Percentiles rank a stretch among this genome's conserved stretches.
These are phyloP conservation scores for Stegodyphus mimosarum DNA, from an alignment of 1,140 invertebrate genomes.

Conservation along the genomic window DNA sequence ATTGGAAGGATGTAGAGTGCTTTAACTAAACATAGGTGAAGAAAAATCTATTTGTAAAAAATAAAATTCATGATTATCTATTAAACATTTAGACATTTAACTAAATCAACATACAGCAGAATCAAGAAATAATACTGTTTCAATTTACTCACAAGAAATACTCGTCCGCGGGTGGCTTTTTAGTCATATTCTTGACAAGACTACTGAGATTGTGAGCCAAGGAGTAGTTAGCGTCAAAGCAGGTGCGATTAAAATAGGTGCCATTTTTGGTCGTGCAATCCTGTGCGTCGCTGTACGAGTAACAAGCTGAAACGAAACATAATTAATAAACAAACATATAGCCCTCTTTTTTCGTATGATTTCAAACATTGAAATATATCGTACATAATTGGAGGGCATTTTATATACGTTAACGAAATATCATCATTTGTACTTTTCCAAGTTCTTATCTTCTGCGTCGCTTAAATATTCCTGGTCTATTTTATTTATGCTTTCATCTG, in stretches of 20 bases:
- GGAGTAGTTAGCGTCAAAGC: slow-evolving; percentile 72
- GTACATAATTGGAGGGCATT: too few relatives aligned
- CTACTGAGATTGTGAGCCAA: slow-evolving; percentile 69
- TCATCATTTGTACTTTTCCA: too few relatives aligned
- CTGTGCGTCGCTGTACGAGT: slow-evolving; percentile 67
- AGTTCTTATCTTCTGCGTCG: too few relatives aligned
- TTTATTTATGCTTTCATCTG: too few relatives aligned
- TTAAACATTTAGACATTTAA: neutral
- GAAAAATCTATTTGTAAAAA: neutral
- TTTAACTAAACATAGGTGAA: neutral
- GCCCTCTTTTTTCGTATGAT: too few relatives aligned
- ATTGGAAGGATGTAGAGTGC: too few relatives aligned
- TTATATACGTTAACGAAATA: too few relatives aligned
- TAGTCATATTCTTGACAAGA: slow-evolving; percentile 70
- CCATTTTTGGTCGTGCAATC: slow-evolving; percentile 71
- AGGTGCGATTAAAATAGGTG: slow-evolving; percentile 76
- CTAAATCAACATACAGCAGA: neutral
- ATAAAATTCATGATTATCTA: neutral
- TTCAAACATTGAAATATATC: too few relatives aligned
- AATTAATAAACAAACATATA: neutral
- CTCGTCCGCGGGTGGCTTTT: slow-evolving; percentile 80
- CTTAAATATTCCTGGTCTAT: too few relatives aligned
- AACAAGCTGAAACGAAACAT: slow-evolving; percentile 66
- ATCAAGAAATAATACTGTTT: neutral
- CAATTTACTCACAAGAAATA: slow-evolving; percentile 80